These are phyloP conservation scores for Acanthosepion lycidas DNA, from an alignment of 2,888 invertebrate genomes.

Conservation along the genomic window DNA sequence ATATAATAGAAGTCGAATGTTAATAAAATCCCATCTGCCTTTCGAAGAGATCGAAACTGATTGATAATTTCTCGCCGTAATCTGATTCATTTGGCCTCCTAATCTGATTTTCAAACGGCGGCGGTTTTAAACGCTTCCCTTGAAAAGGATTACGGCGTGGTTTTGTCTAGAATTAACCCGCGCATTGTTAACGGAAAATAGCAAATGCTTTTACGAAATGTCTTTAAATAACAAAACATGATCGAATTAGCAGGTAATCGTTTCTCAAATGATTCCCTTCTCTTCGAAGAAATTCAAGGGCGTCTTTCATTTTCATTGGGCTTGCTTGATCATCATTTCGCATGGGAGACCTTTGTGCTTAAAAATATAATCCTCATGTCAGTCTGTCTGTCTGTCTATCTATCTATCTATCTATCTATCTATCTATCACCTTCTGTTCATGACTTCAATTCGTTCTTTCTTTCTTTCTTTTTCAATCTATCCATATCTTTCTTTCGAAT, in stretches of 20 bases:
- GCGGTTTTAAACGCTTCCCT: background rate
- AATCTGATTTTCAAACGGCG: background rate
- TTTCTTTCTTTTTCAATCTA: no score
- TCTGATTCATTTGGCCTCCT: background rate
- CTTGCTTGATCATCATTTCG: no score
- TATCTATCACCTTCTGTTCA: no score
- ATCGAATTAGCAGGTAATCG: conserved; percentile 16
- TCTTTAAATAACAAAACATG: background rate
- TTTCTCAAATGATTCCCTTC: background rate
- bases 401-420: no score
- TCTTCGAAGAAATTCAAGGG: background rate
- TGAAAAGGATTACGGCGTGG: background rate
- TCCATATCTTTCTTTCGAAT: no score
- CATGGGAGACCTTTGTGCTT: no score
- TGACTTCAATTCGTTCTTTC: no score
- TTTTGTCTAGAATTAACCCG: background rate
- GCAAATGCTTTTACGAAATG: background rate
- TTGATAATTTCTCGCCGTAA: background rate
- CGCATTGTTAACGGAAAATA: background rate
- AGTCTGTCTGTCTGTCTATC: no score
- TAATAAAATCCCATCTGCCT: background rate
- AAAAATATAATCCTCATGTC: no score
- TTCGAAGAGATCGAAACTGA: background rate
- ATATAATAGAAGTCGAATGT: background rate
- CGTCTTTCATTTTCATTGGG: no score